Evolutionary conservation across 2,113 vertebrate species (phyloP).

Genomic region (Nesoenas mayeri): DNA sequence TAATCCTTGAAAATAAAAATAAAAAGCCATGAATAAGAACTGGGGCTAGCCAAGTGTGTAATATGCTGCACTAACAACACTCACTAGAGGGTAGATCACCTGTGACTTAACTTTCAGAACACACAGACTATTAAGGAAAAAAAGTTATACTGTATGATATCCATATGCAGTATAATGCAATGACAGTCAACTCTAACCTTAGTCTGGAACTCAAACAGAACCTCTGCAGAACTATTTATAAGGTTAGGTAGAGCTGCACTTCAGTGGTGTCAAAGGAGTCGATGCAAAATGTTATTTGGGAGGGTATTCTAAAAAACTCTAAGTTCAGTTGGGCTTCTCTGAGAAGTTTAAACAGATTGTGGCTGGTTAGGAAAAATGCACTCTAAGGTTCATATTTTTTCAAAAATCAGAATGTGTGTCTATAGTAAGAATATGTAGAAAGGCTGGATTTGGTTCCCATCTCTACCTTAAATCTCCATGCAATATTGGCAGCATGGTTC

Average conservation of each 20-base stretch:
- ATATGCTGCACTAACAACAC: constrained; percentile 62
- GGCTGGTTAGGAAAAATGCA: neutral
- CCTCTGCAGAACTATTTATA: neutral
- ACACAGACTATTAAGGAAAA: constrained; percentile 34
- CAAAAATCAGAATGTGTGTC: neutral
- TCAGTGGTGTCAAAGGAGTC: neutral
- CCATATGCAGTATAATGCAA: constrained; percentile 20
- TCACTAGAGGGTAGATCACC: constrained; percentile 62
- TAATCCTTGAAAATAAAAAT: constrained; percentile 67
- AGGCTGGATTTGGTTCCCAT: neutral
- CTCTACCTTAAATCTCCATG: neutral
- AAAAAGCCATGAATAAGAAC: constrained; percentile 65
- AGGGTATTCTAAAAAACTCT: neutral
- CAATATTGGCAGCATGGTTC: neutral
- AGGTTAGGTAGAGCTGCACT: neutral
- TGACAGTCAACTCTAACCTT: constrained; percentile 31
- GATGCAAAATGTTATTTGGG: neutral
- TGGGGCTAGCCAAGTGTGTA: constrained; percentile 61
- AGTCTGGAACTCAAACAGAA: constrained; percentile 13
- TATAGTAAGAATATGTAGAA: neutral
- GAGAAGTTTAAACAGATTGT: neutral
- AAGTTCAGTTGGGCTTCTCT: neutral
- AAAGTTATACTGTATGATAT: constrained; percentile 29
- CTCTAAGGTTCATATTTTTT: neutral
- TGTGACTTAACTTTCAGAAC: constrained; percentile 57